phyloP scores from a whole-genome alignment of 2,113 vertebrate species.

The Lepidothrix coronata region DNA sequence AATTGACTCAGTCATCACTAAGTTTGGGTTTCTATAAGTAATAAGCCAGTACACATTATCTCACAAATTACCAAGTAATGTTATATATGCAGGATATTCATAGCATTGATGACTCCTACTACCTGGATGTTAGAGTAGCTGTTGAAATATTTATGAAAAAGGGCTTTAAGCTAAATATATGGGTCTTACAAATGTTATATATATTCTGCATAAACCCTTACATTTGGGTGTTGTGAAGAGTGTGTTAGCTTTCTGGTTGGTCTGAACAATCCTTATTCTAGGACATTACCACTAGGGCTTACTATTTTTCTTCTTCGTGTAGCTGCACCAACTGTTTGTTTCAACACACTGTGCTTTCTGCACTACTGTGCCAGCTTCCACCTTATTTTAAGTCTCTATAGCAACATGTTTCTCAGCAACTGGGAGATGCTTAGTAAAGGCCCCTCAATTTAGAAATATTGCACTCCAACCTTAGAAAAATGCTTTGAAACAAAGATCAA shows the following conservation, averaged over 20 bases:
- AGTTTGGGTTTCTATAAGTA: background rate
- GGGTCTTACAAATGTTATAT: background rate
- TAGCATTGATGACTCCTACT: background rate
- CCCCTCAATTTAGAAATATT: constrained; percentile 17
- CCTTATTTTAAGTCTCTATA: constrained; percentile 31
- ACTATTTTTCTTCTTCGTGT: background rate
- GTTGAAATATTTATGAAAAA: background rate
- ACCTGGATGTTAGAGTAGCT: background rate
- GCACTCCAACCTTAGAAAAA: background rate
- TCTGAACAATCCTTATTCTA: background rate
- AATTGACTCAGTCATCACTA: background rate
- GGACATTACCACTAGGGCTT: background rate
- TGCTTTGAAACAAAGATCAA: constrained; percentile 64
- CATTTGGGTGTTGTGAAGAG: background rate
- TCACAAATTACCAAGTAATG: background rate
- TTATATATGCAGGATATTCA: background rate
- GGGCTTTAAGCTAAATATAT: background rate
- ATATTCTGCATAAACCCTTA: background rate
- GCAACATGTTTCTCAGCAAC: constrained; percentile 53
- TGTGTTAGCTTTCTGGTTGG: background rate
- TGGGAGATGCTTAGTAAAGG: background rate
- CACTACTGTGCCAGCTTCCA: background rate
- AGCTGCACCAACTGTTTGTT: background rate
- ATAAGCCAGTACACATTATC: background rate
- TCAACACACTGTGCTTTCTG: background rate